Percentiles rank a stretch among this genome's conserved stretches.
Conservation (phyloP, 2,113 vertebrate species). For the Chlorodrepanis virens region DNA sequence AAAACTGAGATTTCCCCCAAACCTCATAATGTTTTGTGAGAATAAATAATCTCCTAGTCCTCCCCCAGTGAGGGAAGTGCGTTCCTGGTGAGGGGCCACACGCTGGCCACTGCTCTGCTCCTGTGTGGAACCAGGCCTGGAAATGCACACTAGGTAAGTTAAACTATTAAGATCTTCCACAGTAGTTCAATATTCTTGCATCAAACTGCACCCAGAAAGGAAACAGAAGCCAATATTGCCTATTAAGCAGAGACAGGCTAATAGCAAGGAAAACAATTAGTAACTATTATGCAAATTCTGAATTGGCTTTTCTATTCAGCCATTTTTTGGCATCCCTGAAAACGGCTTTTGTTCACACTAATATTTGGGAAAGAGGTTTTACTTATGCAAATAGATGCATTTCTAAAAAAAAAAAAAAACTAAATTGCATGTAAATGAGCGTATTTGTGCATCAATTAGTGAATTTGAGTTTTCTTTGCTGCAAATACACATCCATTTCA, state of each 20-base stretch:
- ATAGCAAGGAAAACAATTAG: slow-evolving; percentile 32
- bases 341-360: slow-evolving; percentile 24
- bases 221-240: neutral
- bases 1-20: neutral
- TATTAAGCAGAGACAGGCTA: neutral
- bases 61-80: rapidly evolving
- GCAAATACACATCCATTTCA: slow-evolving; percentile 40
- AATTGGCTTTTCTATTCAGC: slow-evolving; percentile 23
- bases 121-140: neutral
- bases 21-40: neutral
- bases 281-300: slow-evolving; percentile 40
- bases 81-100: rapidly evolving
- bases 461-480: slow-evolving; percentile 20
- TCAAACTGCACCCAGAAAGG: neutral
- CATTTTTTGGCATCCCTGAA: neutral
- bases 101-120: rapidly evolving
- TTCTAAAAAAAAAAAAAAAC: neutral
- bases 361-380: slow-evolving; percentile 34
- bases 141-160: no score
- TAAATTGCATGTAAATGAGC: slow-evolving; percentile 51
- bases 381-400: slow-evolving; percentile 61
- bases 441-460: slow-evolving; percentile 46
- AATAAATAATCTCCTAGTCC: neutral
- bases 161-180: neutral
- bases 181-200: neutral